A percentile compares a stretch with the other conserved stretches of the same genome.
Conservation (phyloP, 2,113 vertebrate species). For the Entelurus aequoreus region DNA sequence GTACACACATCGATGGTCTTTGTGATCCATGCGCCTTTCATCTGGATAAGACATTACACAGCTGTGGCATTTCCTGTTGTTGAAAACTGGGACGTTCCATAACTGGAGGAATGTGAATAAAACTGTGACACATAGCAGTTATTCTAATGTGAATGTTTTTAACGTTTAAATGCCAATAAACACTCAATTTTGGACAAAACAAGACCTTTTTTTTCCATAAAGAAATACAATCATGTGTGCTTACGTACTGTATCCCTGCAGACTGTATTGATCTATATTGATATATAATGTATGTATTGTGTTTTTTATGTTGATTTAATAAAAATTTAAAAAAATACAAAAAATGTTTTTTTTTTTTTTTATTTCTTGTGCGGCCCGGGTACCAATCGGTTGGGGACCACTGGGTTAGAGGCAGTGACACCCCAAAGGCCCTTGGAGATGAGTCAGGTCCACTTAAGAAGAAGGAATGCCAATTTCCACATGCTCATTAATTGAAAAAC, state of each 20-base stretch:
- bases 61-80: constrained; percentile 38
- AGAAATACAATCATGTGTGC: no score
- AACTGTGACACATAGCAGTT: background rate
- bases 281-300: no score
- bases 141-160: background rate
- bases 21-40: constrained; percentile 12
- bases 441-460: constrained; percentile 45
- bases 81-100: constrained; percentile 15
- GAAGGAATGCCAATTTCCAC: constrained; percentile 34
- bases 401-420: constrained; percentile 83
- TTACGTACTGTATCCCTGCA: no score
- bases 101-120: background rate
- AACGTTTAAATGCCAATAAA: background rate
- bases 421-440: constrained; percentile 84
- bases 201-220: no score
- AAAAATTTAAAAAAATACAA: no score
- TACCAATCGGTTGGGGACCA: no score
- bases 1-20: background rate
- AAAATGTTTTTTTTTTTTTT: no score
- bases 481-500: constrained; percentile 40
- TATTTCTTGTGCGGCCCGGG: no score
- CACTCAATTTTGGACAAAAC: background rate
- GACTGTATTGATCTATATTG: no score
- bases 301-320: no score
- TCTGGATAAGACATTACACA: constrained; percentile 25